Evolutionary conservation across 2,888 invertebrate genomes (phyloP), one percentile per base, ranked within the genome.

Genomic region (Melanostoma scalare): DNA sequence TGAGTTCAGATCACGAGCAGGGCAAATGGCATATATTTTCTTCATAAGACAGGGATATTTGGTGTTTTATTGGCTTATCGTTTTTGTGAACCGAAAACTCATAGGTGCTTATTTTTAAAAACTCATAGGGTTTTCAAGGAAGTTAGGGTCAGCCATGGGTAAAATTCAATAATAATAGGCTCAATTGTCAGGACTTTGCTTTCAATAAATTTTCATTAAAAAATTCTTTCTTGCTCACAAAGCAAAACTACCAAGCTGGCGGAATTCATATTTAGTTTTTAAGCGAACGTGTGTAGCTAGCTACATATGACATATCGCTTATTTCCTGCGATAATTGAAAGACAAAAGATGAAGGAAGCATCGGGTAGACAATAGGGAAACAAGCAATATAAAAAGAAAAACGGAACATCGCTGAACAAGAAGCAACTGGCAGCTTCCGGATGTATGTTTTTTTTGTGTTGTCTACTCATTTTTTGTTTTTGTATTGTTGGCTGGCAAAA

Each of bases 301-400:
- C 0, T 0, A 2, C 20, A 30, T 46, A 53, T 50, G 0, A 2
- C 20, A 30, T 46, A 53, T 50, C 55, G n/a, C 56, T 74, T 74
- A 75, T 80, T 69, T 75, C 63, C 80, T 75, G 69, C 35, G 63
- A 75, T 80, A 80, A 80, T 80, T 80, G 75, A 75, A 80, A 80
- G 68, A 56, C 58, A 69, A 80, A 71, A 58, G 63, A 46, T 58
- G 75, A 58, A 74, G 63, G 46, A 69, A 71, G 61, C 53, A 50
- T 40, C 68, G 44, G 8, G 56, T 50, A 69, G 56, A 80, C 74
- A 80, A 69, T 65, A 63, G 69, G 20, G 36, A 75, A 80, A 75
- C 80, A 75, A 69, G 75, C 75, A 75, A 60, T 80, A 75, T 65
- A 74, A 75, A n/a, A 10, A 74, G 56, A 80, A 69, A 69, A 58